Percentiles rank a stretch among this genome's conserved stretches.
These are phyloP conservation scores for Stenolophus ochropezus DNA, from an alignment of 2,888 invertebrate species.

Conservation along the genomic window DNA sequence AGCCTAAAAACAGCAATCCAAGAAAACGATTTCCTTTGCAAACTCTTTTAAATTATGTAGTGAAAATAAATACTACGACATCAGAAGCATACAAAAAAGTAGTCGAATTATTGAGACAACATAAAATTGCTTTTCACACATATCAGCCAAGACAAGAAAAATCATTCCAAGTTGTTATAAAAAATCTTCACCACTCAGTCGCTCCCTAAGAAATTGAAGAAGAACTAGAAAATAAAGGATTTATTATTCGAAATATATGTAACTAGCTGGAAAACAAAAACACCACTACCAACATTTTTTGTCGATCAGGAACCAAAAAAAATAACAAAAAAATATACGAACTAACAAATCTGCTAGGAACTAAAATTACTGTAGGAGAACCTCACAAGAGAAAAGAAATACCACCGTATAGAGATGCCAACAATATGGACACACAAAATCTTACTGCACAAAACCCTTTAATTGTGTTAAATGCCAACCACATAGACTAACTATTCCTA, in stretches of 20 bases:
- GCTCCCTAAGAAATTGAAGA: neutral
- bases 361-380: constrained; percentile 52
- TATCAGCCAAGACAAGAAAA: neutral
- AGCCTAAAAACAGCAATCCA: too few relatives aligned
- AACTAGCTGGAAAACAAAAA: neutral
- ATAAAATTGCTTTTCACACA: neutral
- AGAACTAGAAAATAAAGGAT: neutral
- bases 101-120: neutral
- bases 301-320: constrained; percentile 59
- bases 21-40: neutral
- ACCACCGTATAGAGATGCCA: constrained; percentile 57
- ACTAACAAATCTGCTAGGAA: constrained; percentile 36
- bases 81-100: too few relatives aligned
- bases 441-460: constrained; percentile 59
- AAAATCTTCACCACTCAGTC: too few relatives aligned
- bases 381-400: constrained; percentile 50
- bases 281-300: too few relatives aligned
- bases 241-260: neutral
- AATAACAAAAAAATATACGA: too few relatives aligned
- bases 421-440: constrained; percentile 57
- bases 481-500: neutral
- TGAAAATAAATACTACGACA: too few relatives aligned
- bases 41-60: too few relatives aligned
- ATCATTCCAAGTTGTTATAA: too few relatives aligned
- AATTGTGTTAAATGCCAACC: constrained; percentile 38